Conservation (phyloP, 1,140 invertebrate species). For the Lepidurus apus region DNA sequence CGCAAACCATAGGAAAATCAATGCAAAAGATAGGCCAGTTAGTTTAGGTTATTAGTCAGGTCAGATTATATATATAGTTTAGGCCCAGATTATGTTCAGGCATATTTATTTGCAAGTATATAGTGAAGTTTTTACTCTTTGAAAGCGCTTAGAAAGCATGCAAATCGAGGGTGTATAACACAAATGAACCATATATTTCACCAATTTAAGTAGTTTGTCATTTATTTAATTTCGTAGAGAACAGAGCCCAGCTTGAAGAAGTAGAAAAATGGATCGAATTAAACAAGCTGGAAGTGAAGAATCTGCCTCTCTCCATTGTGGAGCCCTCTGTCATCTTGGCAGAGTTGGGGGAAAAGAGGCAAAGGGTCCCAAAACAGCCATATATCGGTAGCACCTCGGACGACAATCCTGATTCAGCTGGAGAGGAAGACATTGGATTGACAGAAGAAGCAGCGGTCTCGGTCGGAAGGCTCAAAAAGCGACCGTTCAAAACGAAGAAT, state of each 20-base stretch:
- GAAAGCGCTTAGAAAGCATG: background rate
- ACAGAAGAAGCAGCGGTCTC: background rate
- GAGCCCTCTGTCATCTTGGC: too few species aligned
- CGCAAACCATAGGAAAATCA: background rate
- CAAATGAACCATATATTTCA: background rate
- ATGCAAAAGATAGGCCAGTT: background rate
- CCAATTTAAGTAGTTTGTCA: constrained; percentile 6
- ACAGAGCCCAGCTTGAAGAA: constrained; percentile 4
- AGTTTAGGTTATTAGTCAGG: background rate
- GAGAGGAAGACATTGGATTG: background rate
- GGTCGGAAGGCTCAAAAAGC: too few species aligned
- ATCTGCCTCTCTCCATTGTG: constrained; percentile 4
- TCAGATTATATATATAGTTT: background rate
- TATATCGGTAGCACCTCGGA: background rate
- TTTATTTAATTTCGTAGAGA: constrained; percentile 7
- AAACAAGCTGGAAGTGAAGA: constrained; percentile 5
- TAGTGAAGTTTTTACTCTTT: background rate
- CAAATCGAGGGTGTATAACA: background rate
- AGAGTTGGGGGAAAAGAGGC: too few species aligned
- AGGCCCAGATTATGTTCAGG: background rate
- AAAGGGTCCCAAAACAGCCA: constrained; percentile 4
- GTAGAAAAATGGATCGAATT: background rate
- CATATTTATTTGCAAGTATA: background rate
- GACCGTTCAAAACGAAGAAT: background rate
- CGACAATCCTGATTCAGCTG: background rate